Evolutionary conservation across 2,113 vertebrate genomes (phyloP).

Genomic region (Sterrhoptilus dennistouni): DNA sequence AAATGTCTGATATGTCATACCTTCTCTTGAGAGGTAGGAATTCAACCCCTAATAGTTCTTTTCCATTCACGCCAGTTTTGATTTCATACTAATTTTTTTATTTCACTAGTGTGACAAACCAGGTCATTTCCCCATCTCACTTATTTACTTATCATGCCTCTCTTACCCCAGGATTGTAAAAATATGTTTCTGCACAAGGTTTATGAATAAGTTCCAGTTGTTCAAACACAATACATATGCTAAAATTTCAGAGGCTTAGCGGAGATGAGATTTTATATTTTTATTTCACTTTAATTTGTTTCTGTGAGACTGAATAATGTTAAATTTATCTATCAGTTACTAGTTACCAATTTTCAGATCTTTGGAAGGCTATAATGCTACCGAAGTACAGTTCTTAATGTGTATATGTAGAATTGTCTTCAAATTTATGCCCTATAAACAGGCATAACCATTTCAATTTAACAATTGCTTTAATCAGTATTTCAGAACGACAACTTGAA

Average conservation of each 20-base stretch:
- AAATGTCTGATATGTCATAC: neutral
- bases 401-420: conserved; percentile 24
- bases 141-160: neutral
- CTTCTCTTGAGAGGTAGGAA: neutral
- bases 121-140: neutral
- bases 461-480: conserved; percentile 68
- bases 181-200: neutral
- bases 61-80: neutral
- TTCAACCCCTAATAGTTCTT: neutral
- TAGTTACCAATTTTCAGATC: neutral
- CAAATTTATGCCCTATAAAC: conserved; percentile 35
- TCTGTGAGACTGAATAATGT: neutral
- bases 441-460: conserved; percentile 43
- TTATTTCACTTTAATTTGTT: neutral
- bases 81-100: neutral
- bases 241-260: neutral
- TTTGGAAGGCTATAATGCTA: neutral
- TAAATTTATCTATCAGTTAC: neutral
- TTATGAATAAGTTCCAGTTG: neutral
- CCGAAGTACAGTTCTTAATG: conserved; percentile 43
- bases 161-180: neutral
- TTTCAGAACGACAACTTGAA: conserved; percentile 60
- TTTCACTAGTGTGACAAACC: neutral
- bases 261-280: neutral
- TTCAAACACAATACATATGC: neutral